Evolutionary conservation across 2,113 vertebrate species (phyloP).

Genomic region (Mobula birostris): DNA sequence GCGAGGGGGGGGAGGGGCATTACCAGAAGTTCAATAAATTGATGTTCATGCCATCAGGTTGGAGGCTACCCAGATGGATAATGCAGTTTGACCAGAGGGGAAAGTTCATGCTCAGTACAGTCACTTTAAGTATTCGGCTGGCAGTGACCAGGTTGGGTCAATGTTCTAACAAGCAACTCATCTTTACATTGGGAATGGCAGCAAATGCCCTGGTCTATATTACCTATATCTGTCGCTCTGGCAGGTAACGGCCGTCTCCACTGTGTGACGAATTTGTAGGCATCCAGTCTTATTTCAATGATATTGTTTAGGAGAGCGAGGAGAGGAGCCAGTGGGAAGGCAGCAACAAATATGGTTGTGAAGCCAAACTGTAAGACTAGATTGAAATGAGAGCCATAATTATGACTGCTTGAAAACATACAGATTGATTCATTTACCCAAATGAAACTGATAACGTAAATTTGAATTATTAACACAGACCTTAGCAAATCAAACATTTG

Average conservation of each 20-base stretch:
- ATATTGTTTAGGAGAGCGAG: slow-evolving; percentile 94
- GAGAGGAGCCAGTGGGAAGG: slow-evolving; percentile 91
- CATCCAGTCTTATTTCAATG: slow-evolving; percentile 94
- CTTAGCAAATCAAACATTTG: not conserved
- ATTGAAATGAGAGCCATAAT: slow-evolving; percentile 39
- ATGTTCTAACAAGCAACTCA: not conserved
- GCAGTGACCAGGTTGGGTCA: not conserved
- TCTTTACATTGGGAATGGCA: not conserved
- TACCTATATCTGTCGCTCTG: slow-evolving; percentile 92
- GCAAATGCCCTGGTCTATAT: slow-evolving; percentile 39
- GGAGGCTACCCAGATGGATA: not conserved
- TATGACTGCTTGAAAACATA: not conserved
- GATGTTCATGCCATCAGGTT: no score
- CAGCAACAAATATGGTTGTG: slow-evolving; percentile 95
- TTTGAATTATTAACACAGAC: not conserved
- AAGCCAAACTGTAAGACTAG: slow-evolving; percentile 96
- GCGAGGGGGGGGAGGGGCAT: no score
- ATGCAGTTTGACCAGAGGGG: not conserved
- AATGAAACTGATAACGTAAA: not conserved
- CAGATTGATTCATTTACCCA: not conserved
- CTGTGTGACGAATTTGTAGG: slow-evolving; percentile 96
- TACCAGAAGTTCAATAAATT: no score
- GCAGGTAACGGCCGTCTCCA: slow-evolving; percentile 94
- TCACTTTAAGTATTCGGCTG: not conserved
- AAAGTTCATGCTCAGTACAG: not conserved